These are phyloP conservation scores for Nebria brevicollis DNA, from an alignment of 2,888 invertebrate genomes.

Conservation along the genomic window DNA sequence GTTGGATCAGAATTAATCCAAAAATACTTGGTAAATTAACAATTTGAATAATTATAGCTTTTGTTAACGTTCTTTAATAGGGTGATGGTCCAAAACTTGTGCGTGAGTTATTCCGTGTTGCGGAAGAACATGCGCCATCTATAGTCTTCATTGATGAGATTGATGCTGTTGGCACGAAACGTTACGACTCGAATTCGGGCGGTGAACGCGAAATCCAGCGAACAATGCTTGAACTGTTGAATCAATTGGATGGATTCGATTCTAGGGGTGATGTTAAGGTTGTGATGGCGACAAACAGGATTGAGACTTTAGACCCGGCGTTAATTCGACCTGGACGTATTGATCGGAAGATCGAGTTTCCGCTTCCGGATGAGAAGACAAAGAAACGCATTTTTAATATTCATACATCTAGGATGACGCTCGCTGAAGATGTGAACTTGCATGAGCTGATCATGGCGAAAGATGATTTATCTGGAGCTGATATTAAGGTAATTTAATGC, in stretches of 20 bases:
- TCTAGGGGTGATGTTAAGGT: conserved; percentile 96
- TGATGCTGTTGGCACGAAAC: conserved; percentile 98
- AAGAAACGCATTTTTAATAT: conserved; percentile 97
- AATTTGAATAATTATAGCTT: neutral
- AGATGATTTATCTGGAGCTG: conserved; percentile 98
- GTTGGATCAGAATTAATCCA: conserved; percentile 99
- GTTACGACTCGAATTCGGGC: conserved; percentile 96
- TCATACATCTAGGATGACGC: conserved; percentile 98
- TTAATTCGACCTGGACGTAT: conserved; percentile 98
- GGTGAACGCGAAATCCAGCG: conserved; percentile 99
- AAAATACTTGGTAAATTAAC: conserved; percentile 79
- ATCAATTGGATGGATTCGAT: conserved; percentile 98
- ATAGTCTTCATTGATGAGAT: conserved; percentile 99
- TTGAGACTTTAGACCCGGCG: conserved; percentile 98
- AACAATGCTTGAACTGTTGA: conserved; percentile 98
- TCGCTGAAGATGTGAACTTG: conserved; percentile 95
- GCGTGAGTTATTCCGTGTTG: conserved; percentile 97
- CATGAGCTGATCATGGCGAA: conserved; percentile 98
- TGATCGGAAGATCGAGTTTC: conserved; percentile 99
- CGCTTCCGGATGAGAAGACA: conserved; percentile 98
- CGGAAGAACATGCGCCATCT: conserved; percentile 99
- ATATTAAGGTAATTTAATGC: conserved; percentile 77
- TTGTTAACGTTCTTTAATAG: conserved; percentile 58
- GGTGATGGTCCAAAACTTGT: conserved; percentile 99
- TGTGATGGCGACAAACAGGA: conserved; percentile 97